phyloP scores from a whole-genome alignment of 2,797 vertebrate genomes.

The Falco biarmicus region DNA sequence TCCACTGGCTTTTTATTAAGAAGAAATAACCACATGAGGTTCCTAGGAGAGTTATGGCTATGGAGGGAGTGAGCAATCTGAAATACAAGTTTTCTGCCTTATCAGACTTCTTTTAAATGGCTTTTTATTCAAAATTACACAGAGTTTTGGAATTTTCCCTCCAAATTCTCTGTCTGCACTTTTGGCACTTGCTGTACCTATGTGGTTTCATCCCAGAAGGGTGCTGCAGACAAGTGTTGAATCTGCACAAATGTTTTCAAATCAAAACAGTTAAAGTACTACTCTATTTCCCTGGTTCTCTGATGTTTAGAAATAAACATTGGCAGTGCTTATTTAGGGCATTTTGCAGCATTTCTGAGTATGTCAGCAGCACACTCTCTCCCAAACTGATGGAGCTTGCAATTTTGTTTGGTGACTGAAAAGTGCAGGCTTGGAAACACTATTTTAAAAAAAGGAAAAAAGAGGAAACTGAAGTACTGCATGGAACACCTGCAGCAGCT shows the following conservation, averaged over 20 bases:
- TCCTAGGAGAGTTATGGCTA: neutral
- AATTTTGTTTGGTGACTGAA: conserved; percentile 27
- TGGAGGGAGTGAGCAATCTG: neutral
- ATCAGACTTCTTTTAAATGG: neutral
- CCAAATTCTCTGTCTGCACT: conserved; percentile 38
- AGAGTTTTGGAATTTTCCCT: conserved; percentile 32
- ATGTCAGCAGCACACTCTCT: conserved; percentile 38
- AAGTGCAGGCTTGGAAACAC: conserved; percentile 41
- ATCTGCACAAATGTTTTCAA: conserved; percentile 71
- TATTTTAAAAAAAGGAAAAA: neutral
- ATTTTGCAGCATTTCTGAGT: conserved; percentile 39
- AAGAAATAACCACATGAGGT: neutral
- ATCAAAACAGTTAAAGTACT: conserved; percentile 58
- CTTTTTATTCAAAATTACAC: conserved; percentile 6
- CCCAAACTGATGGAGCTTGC: conserved; percentile 14
- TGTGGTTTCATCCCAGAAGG: conserved; percentile 62
- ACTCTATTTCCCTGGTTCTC: conserved; percentile 66
- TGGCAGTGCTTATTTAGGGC: conserved; percentile 68
- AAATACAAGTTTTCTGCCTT: neutral
- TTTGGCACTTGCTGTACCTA: conserved; percentile 62
- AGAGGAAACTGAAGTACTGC: neutral
- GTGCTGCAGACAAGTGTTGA: conserved; percentile 68
- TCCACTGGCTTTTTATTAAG: neutral
- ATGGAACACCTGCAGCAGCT: neutral
- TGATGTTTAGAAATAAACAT: conserved; percentile 76